phyloP scores from a whole-genome alignment of 2,113 vertebrate species.

The Cyrtonyx montezumae region DNA sequence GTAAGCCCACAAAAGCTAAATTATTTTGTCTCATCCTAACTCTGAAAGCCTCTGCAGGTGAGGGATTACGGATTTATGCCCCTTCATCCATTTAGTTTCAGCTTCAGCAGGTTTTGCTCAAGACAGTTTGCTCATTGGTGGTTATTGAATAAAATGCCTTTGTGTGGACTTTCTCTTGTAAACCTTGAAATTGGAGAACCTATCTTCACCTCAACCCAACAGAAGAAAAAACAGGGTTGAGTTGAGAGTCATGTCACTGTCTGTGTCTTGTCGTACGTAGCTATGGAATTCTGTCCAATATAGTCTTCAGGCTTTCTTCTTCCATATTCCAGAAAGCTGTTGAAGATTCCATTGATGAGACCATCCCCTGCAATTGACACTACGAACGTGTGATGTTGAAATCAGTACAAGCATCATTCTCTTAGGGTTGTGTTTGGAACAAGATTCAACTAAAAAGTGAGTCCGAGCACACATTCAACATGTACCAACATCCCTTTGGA shows the following conservation, averaged over 20 bases:
- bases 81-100: background rate
- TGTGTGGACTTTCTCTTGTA: background rate
- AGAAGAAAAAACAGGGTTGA: background rate
- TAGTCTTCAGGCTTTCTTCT: background rate
- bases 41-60: background rate
- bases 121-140: background rate
- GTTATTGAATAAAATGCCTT: background rate
- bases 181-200: background rate
- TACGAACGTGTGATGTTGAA: slow-evolving; percentile 17
- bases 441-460: background rate
- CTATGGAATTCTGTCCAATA: background rate
- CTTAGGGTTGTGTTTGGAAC: background rate
- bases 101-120: background rate
- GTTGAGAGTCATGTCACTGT: background rate
- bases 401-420: background rate
- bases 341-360: background rate
- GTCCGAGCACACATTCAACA: slow-evolving; percentile 5
- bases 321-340: background rate
- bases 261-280: background rate
- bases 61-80: background rate
- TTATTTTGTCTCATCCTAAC: background rate
- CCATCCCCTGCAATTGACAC: background rate
- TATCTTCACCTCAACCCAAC: background rate
- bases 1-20: background rate
- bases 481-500: background rate